These are phyloP conservation scores for Muraenolepis orangiensis DNA, from an alignment of 2,797 vertebrate genomes.

Conservation along the genomic window DNA sequence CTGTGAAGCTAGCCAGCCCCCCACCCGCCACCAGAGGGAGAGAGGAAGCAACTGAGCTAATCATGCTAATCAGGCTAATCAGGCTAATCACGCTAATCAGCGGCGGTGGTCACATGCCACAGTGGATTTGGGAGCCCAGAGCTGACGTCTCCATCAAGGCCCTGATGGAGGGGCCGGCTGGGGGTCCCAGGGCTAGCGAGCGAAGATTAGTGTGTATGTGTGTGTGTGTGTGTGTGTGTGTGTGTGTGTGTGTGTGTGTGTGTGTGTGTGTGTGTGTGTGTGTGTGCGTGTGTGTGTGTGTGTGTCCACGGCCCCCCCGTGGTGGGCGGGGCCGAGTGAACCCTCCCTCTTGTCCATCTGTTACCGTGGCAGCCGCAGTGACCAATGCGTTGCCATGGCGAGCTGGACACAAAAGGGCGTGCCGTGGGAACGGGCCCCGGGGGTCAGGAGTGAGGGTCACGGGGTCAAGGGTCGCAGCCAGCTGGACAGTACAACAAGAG, in stretches of 20 bases:
- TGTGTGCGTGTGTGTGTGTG: constrained; percentile 19
- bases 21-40: not conserved
- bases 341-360: constrained; percentile 74
- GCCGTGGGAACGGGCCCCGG: constrained; percentile 79
- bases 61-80: not conserved
- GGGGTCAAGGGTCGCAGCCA: constrained; percentile 76
- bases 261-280: constrained; percentile 8
- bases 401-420: constrained; percentile 78
- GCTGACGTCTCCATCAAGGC: not conserved
- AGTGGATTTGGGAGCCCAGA: not conserved
- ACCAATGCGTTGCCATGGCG: constrained; percentile 75
- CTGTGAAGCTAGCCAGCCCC: no score
- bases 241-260: constrained; percentile 1
- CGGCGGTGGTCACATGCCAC: not conserved
- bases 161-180: not conserved
- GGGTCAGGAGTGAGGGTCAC: constrained; percentile 78
- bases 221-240: not conserved
- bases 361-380: constrained; percentile 77
- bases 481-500: constrained; percentile 78
- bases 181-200: not conserved
- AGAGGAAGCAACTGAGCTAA: not conserved
- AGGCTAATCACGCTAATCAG: no score
- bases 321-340: constrained; percentile 67
- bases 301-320: constrained; percentile 51
- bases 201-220: not conserved